phyloP scores from a whole-genome alignment of 2,113 vertebrate species.

The Synchiropus splendidus region DNA sequence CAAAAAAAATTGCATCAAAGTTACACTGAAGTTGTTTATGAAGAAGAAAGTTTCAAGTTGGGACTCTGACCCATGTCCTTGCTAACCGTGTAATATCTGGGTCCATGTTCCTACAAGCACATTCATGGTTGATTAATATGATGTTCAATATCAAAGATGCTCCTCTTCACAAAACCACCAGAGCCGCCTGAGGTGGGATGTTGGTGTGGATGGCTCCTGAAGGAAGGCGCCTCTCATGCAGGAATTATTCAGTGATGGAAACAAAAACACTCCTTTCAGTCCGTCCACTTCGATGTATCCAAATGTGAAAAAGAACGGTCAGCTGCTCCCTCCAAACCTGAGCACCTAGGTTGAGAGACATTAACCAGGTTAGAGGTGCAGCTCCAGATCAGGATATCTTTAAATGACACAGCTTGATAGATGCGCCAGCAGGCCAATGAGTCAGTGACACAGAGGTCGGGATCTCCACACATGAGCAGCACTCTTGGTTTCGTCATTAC shows the following conservation, averaged over 20 bases:
- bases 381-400: too few species aligned
- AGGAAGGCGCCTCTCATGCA: constrained; percentile 41
- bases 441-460: too few species aligned
- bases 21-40: constrained; percentile 23
- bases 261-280: constrained; percentile 26
- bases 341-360: not conserved
- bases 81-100: constrained; percentile 12
- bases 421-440: too few species aligned
- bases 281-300: constrained; percentile 40
- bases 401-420: too few species aligned
- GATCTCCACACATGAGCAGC: too few species aligned
- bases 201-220: constrained; percentile 11
- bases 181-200: constrained; percentile 12
- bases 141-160: constrained; percentile 3
- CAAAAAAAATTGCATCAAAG: too few species aligned
- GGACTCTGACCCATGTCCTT: not conserved
- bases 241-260: constrained; percentile 29
- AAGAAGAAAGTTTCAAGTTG: constrained; percentile 10
- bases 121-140: not conserved
- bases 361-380: too few species aligned
- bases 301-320: constrained; percentile 19
- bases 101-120: constrained; percentile 6
- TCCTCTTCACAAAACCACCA: constrained; percentile 21
- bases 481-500: too few species aligned
- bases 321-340: constrained; percentile 3